A percentile compares a stretch with the other conserved stretches of the same genome.
These are phyloP conservation scores for Lottia scabra DNA, from an alignment of 2,888 invertebrate genomes.

Conservation along the genomic window DNA sequence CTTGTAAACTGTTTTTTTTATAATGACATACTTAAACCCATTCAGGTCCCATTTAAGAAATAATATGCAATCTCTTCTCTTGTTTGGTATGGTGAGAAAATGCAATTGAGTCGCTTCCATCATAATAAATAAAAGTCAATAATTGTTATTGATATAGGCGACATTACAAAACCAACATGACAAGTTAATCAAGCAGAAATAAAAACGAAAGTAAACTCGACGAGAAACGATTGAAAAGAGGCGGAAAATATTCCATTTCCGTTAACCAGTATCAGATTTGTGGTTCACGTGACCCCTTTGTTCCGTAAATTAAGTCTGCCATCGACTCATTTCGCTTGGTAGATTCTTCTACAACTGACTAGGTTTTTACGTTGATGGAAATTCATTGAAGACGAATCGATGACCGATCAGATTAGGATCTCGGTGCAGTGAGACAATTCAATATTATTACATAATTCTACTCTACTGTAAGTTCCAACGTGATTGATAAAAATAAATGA, in stretches of 20 bases:
- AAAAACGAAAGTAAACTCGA: neutral
- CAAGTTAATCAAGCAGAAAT: neutral
- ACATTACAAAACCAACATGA: neutral
- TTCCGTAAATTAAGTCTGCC: no score
- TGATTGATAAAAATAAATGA: neutral
- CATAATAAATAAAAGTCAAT: no score
- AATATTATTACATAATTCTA: neutral
- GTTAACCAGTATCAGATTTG: neutral
- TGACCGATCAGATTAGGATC: neutral
- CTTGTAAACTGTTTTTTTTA: no score
- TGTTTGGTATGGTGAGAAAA: no score
- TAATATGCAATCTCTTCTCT: no score
- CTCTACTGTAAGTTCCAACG: neutral
- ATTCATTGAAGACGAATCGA: slow-evolving; percentile 5
- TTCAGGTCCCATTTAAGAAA: no score
- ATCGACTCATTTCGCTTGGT: neutral
- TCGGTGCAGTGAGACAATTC: neutral
- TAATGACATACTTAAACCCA: no score
- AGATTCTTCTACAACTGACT: neutral
- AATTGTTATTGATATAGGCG: no score
- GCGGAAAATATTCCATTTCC: neutral
- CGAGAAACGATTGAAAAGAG: neutral
- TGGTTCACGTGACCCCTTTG: neutral
- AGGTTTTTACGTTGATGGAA: neutral
- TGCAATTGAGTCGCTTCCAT: no score